Percentiles rank a stretch among this genome's conserved stretches.
These are phyloP conservation scores for Cherax destructor DNA, from an alignment of 1,140 invertebrate genomes.

Conservation along the genomic window DNA sequence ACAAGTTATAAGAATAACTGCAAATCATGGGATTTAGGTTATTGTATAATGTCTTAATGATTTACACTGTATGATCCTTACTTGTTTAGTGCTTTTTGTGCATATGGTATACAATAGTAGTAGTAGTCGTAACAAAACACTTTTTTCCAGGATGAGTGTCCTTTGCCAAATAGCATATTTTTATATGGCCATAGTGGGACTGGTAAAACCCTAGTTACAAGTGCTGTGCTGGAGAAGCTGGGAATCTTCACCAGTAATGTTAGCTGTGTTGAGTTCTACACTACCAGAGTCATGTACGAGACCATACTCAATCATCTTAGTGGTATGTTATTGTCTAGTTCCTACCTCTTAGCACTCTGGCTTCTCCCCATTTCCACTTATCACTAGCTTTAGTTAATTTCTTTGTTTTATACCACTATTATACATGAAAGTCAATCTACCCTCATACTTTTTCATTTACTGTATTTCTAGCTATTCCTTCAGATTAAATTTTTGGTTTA, in stretches of 20 bases:
- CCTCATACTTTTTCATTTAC: too few species aligned
- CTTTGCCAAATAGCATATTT: constrained; percentile 82
- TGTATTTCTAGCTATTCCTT: too few species aligned
- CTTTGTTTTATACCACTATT: too few species aligned
- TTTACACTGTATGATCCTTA: background rate
- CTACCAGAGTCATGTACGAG: constrained; percentile 85
- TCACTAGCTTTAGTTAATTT: too few species aligned
- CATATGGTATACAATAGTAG: background rate
- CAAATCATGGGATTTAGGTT: too few species aligned
- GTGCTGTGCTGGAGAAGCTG: constrained; percentile 79
- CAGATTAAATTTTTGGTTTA: too few species aligned
- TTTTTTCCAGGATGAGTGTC: constrained; percentile 75
- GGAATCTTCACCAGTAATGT: constrained; percentile 81
- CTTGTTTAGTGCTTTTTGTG: background rate
- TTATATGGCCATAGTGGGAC: constrained; percentile 86
- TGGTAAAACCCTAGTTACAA: constrained; percentile 85
- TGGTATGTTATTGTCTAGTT: constrained; percentile 46
- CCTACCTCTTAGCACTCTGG: too few species aligned
- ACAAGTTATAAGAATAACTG: too few species aligned
- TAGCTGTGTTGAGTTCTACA: constrained; percentile 90
- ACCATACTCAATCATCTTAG: constrained; percentile 82
- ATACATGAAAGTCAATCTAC: too few species aligned
- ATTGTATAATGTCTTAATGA: too few species aligned
- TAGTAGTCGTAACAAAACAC: background rate
- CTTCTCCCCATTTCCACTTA: too few species aligned